These are phyloP conservation scores for Rhynchomys soricoides DNA, from an alignment of 2,113 vertebrate species.

Conservation along the genomic window DNA sequence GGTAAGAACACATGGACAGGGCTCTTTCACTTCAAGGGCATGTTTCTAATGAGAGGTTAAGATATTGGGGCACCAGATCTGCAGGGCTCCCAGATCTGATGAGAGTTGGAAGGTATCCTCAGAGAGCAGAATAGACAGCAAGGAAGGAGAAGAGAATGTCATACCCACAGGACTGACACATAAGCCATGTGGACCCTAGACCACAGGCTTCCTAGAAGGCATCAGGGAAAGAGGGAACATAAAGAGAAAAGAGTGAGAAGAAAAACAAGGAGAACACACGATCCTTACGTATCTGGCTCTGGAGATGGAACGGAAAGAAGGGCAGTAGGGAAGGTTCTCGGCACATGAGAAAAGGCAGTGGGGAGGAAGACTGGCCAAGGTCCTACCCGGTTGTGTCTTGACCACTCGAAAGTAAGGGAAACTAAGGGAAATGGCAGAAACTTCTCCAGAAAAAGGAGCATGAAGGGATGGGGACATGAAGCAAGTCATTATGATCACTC, in stretches of 20 bases:
- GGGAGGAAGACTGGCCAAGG: neutral
- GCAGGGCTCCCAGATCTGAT: neutral
- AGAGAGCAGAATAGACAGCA: neutral
- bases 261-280: neutral
- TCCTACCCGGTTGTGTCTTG: neutral
- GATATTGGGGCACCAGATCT: neutral
- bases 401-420: neutral
- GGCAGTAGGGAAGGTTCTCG: neutral
- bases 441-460: conserved; percentile 40
- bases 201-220: neutral
- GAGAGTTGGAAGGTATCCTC: neutral
- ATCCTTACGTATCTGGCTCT: neutral
- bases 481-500: neutral
- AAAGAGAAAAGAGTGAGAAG: neutral
- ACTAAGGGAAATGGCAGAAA: neutral
- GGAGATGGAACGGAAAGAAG: neutral
- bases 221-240: neutral
- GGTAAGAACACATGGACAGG: too few species aligned
- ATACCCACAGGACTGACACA: neutral
- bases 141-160: neutral
- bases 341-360: neutral
- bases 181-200: neutral
- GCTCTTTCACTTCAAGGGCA: neutral
- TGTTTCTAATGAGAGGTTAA: neutral
- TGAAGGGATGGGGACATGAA: neutral